Evolutionary conservation across 2,888 invertebrate species (phyloP), one percentile per base, ranked within the genome.

Genomic region (Lasioglossum malachurum): DNA sequence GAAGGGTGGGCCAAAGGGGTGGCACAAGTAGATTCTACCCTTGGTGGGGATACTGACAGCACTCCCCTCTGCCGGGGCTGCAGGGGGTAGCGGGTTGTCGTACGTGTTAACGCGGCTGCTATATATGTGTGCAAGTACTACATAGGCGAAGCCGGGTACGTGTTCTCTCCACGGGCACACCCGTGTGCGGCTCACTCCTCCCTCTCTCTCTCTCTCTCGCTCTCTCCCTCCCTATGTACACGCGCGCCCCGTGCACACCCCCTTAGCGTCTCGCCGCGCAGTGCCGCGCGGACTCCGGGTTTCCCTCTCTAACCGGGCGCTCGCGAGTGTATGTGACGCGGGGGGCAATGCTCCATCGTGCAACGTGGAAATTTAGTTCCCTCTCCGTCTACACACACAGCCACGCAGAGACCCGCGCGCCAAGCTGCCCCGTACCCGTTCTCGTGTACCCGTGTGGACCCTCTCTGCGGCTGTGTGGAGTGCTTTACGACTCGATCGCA

Each of bases 301-400:
- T 64, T 77, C 78, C 73, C 57, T 46, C 67, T 82, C 81, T 16
- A 60, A 27, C 77, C 3, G 38, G 3, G 41, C 49, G 80, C 73
- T 64, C 86, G 83, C 75, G 86, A 81, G 85, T 78, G 79, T 86
- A 89, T 80, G 88, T 84, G 85, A 81, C 81, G 82, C 87, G 90
- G 90, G 91, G 92, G 91, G 92, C 92, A 92, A 92, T 91, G 91
- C 92, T 91, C 92, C 87, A 90, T 82, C 85, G 83, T 83, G 87
- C 82, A 91, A 88, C 88, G 91, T 90, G 90, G 89, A 92, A 93
- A 92, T 93, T 91, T 91, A 92, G 91, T 91, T 90, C 89, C 83
- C 86, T 84, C 71, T 75, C 79, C 87, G 83, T 74, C 72, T 75
- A 75, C 85, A 60, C 12, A 73, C 49, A 19, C 57, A 71, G 23